These are phyloP conservation scores for Megalopta genalis DNA, from an alignment of 1,140 invertebrate species.

Conservation along the genomic window DNA sequence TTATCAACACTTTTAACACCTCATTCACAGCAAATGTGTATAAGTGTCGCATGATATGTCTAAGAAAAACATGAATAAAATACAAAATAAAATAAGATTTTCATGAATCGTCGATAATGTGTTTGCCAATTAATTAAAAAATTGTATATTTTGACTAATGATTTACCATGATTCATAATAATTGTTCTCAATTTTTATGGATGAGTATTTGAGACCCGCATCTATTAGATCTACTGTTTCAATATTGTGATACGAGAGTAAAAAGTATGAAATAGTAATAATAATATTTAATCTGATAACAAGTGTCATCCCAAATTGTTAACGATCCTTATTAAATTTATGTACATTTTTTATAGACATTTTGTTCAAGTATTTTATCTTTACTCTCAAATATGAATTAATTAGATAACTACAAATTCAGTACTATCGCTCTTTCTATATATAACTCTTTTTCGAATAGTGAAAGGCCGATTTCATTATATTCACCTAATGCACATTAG, in stretches of 20 bases:
- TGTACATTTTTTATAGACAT: constrained; percentile 9
- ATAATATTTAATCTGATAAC: not conserved
- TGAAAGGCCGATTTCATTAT: not conserved
- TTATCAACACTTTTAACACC: not conserved
- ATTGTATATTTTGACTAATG: not conserved
- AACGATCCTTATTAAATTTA: constrained; percentile 4
- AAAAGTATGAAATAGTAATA: constrained; percentile 11
- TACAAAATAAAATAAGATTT: too few species aligned
- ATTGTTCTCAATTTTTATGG: not conserved
- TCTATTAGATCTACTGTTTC: too few species aligned
- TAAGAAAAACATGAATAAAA: not conserved
- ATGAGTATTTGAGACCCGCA: not conserved
- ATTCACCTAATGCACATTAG: not conserved
- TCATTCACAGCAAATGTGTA: not conserved
- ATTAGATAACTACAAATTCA: not conserved
- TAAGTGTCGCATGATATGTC: constrained; percentile 1
- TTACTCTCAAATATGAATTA: not conserved
- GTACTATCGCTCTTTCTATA: too few species aligned
- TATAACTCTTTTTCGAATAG: not conserved
- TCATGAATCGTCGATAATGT: constrained; percentile 11
- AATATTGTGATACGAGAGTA: not conserved
- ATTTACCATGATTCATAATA: not conserved
- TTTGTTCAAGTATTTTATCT: not conserved
- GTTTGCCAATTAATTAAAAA: constrained; percentile 2
- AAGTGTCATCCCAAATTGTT: not conserved